Percentiles rank a stretch among this genome's conserved stretches.
These are phyloP conservation scores for Laticauda laticaudata DNA, from an alignment of 2,113 vertebrate species.

Conservation along the genomic window DNA sequence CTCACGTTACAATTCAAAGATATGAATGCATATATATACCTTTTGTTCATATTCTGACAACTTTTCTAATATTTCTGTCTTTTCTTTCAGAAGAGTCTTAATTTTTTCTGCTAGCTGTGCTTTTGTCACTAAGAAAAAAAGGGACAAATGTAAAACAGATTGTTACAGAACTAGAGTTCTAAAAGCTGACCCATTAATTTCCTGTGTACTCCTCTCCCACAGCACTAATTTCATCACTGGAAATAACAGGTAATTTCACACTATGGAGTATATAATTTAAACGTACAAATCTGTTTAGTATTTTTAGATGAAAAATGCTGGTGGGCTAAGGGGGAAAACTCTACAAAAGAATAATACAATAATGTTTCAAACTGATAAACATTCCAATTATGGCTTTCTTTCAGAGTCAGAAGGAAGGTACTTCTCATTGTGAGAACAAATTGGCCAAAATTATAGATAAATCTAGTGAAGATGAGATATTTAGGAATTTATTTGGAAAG, in stretches of 20 bases:
- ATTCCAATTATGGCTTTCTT: background rate
- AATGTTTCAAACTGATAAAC: background rate
- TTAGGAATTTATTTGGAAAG: background rate
- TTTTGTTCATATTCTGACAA: slow-evolving; percentile 84
- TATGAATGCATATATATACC: slow-evolving; percentile 68
- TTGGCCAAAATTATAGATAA: background rate
- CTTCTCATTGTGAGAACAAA: background rate
- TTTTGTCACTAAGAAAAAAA: slow-evolving; percentile 80
- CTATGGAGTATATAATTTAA: background rate
- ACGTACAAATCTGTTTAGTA: background rate
- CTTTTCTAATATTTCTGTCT: slow-evolving; percentile 77
- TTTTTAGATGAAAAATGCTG: background rate
- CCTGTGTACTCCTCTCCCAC: background rate
- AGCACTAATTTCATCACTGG: background rate
- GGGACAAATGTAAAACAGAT: background rate
- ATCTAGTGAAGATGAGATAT: background rate
- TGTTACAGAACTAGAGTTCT: background rate
- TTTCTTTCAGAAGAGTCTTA: slow-evolving; percentile 80
- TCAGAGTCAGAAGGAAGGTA: background rate
- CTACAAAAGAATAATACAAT: background rate
- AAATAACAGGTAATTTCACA: background rate
- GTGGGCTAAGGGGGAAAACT: background rate
- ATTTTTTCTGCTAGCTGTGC: slow-evolving; percentile 84
- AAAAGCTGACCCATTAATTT: background rate
- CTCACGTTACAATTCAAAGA: background rate